phyloP scores from a whole-genome alignment of 1,140 invertebrate species.

The Teleogryllus occipitalis region DNA sequence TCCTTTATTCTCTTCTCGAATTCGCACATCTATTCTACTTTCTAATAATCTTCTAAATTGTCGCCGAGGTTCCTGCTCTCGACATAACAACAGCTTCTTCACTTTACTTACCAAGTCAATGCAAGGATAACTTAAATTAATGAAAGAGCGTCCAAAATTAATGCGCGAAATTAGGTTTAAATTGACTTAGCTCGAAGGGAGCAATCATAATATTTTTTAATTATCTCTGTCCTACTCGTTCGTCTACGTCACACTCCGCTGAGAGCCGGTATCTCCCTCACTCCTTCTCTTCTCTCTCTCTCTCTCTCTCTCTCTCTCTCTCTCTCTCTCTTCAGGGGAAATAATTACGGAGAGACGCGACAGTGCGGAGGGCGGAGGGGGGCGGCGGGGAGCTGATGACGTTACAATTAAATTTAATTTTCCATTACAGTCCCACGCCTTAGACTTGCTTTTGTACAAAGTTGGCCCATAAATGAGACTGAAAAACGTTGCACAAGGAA shows the following conservation, averaged over 20 bases:
- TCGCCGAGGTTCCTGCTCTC: neutral
- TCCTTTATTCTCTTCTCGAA: too few relatives aligned
- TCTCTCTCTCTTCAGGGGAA: neutral
- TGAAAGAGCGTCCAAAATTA: neutral
- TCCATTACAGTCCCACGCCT: neutral
- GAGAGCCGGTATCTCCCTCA: neutral
- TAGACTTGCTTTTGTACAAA: neutral
- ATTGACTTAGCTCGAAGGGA: neutral
- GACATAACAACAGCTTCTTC: neutral
- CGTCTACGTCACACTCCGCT: neutral
- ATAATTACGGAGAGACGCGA: neutral
- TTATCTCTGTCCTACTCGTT: neutral
- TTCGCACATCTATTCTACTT: too few relatives aligned
- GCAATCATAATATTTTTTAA: neutral
- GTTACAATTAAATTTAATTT: slow-evolving; percentile 1
- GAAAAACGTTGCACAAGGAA: neutral
- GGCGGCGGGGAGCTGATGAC: neutral
- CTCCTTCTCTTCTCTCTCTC: neutral
- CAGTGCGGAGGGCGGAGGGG: neutral
- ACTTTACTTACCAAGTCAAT: neutral
- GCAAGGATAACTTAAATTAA: neutral
- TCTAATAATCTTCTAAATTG: neutral
- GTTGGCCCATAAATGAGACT: neutral
- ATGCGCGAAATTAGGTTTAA: neutral
- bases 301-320: neutral